Conservation (phyloP, 2,113 vertebrate species). For the Chloropsis cyanopogon region DNA sequence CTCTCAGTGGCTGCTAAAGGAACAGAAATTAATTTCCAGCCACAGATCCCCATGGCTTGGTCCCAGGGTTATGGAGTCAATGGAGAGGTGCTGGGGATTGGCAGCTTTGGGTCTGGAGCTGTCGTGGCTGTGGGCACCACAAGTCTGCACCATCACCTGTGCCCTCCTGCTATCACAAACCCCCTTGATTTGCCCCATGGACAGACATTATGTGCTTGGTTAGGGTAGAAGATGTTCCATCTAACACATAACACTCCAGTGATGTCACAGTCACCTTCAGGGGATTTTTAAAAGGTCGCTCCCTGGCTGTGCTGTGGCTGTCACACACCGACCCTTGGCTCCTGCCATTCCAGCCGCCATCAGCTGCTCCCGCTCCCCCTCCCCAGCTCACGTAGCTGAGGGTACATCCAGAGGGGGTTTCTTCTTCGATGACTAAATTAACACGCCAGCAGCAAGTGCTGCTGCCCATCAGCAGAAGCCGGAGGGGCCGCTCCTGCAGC, state of each 20-base stretch:
- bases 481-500: background rate
- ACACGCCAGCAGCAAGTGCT: background rate
- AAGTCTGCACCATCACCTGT: background rate
- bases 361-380: background rate
- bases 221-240: rapidly evolving
- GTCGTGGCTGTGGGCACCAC: rapidly evolving
- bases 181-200: background rate
- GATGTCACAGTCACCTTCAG: background rate
- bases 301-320: background rate
- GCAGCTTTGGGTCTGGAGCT: background rate
- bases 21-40: background rate
- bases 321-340: background rate
- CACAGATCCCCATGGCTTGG: background rate
- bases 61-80: background rate
- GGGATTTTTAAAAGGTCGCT: background rate
- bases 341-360: background rate
- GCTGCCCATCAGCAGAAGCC: rapidly evolving
- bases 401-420: background rate
- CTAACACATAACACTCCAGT: background rate
- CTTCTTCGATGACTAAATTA: background rate
- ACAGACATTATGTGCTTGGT: background rate
- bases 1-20: background rate
- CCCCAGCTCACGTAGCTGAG: rapidly evolving
- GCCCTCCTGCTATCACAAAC: background rate
- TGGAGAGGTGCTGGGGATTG: background rate